Conservation (phyloP, 2,113 vertebrate genomes). For the Sturnus vulgaris region DNA sequence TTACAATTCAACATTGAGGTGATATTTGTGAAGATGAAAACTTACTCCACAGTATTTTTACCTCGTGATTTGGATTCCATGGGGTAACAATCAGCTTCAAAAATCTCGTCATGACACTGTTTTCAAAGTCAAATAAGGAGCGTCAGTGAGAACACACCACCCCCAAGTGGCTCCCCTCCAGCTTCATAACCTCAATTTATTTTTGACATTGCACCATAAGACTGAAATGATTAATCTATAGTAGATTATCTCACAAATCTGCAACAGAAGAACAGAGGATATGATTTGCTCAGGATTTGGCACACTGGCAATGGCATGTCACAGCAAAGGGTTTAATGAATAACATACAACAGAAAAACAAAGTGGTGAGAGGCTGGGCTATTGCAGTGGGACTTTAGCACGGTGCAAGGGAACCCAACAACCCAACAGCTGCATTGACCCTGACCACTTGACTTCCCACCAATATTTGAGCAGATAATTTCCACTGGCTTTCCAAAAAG, state of each 20-base stretch:
- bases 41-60: constrained; percentile 32
- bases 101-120: constrained; percentile 36
- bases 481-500: background rate
- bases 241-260: constrained; percentile 37
- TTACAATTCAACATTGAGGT: constrained; percentile 15
- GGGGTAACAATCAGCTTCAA: constrained; percentile 29
- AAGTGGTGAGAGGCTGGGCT: background rate
- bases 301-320: background rate
- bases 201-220: constrained; percentile 53
- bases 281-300: constrained; percentile 18
- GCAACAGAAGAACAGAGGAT: constrained; percentile 21
- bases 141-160: background rate
- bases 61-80: constrained; percentile 34
- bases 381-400: background rate
- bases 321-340: background rate
- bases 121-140: constrained; percentile 66
- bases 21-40: constrained; percentile 39
- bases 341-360: background rate
- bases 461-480: background rate
- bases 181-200: constrained; percentile 44
- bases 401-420: background rate
- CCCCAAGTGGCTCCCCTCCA: constrained; percentile 26
- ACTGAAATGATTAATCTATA: constrained; percentile 47
- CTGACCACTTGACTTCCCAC: background rate
- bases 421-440: background rate